These are phyloP conservation scores for Caprella mutica DNA, from an alignment of 2,888 invertebrate genomes.

Conservation along the genomic window DNA sequence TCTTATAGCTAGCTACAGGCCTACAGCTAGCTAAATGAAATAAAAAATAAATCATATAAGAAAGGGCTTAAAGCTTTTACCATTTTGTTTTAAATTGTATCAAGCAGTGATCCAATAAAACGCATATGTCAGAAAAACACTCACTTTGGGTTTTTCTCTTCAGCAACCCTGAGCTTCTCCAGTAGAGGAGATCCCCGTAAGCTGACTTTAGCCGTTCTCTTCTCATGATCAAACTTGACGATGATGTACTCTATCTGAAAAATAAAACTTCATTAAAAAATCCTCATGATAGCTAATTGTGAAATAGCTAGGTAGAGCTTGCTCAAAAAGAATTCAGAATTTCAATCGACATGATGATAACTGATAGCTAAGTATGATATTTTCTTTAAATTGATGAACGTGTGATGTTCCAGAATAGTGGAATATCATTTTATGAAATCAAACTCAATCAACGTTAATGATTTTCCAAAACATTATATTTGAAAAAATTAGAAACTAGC, in stretches of 20 bases:
- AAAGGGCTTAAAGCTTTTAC: not conserved
- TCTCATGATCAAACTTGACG: constrained; percentile 81
- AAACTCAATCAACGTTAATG: no score
- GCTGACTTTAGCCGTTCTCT: constrained; percentile 68
- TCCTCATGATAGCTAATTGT: no score
- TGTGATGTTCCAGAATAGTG: no score
- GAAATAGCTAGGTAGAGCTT: no score
- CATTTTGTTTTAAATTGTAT: not conserved
- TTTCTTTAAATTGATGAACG: no score
- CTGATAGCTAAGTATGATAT: no score
- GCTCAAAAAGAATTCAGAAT: not conserved
- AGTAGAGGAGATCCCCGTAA: constrained; percentile 74
- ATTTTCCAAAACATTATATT: no score
- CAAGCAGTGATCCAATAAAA: no score
- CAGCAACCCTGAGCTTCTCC: constrained; percentile 65
- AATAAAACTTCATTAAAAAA: not conserved
- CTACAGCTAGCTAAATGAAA: not conserved
- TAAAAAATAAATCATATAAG: no score
- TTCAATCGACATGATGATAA: no score
- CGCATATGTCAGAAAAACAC: constrained; percentile 34
- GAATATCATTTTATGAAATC: no score
- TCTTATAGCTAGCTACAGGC: not conserved
- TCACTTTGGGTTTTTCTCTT: constrained; percentile 62
- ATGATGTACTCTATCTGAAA: constrained; percentile 60
- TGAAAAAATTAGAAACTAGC: no score